These are phyloP conservation scores for Alviniconcha strummeri DNA, from an alignment of 2,888 invertebrate genomes.

Conservation along the genomic window DNA sequence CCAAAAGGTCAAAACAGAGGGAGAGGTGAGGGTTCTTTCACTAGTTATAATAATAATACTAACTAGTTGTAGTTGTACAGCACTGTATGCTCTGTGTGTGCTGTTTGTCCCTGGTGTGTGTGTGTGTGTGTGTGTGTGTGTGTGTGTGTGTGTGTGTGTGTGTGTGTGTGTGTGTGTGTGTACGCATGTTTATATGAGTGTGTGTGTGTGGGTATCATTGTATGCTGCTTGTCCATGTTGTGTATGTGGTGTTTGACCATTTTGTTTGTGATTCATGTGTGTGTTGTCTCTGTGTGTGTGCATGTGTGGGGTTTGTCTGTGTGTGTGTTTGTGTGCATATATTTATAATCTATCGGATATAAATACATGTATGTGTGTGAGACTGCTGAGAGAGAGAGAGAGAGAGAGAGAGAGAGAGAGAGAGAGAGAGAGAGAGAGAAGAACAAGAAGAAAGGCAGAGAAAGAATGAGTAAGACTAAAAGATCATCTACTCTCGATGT, in stretches of 20 bases:
- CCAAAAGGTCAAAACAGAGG: neutral
- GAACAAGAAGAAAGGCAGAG: neutral
- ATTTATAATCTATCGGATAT: no score
- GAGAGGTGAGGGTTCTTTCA: neutral
- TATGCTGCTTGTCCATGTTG: no score
- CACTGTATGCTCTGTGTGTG: neutral
- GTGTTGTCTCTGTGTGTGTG: no score
- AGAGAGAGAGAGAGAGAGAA: neutral
- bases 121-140: neutral
- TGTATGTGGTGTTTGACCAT: no score
- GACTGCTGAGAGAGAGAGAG: neutral
- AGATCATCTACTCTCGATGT: no score
- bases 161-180: neutral
- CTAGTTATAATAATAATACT: neutral
- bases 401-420: neutral
- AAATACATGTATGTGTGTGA: no score
- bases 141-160: constrained; percentile 6
- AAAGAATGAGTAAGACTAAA: neutral
- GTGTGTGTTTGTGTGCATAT: no score
- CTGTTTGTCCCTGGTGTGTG: neutral
- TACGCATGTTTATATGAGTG: neutral
- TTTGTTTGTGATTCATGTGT: no score
- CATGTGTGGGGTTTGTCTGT: no score
- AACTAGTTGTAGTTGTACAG: neutral
- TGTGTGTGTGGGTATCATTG: neutral